Evolutionary conservation across 2,113 vertebrate genomes (phyloP).

Genomic region (Tyto alba): DNA sequence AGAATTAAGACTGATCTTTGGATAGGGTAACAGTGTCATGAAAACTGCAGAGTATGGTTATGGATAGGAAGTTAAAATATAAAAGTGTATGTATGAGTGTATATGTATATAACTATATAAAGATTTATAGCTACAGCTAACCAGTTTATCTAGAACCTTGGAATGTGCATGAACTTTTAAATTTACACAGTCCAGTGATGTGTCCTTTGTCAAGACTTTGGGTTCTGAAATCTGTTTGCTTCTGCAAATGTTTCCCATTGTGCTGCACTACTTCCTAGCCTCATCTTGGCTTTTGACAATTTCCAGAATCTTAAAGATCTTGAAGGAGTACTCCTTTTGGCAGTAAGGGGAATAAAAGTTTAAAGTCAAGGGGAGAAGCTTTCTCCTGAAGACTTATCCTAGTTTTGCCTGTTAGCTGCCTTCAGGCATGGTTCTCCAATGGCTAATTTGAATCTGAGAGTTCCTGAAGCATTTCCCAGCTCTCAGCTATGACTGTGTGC

Average conservation of each 20-base stretch:
- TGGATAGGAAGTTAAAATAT: not conserved
- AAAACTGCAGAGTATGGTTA: not conserved
- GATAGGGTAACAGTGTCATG: not conserved
- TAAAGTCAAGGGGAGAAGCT: not conserved
- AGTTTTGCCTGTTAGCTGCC: not conserved
- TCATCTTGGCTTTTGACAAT: not conserved
- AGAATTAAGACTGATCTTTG: not conserved
- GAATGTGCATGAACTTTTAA: not conserved
- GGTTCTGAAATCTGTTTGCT: not conserved
- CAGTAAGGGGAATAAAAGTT: not conserved
- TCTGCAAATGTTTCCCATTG: not conserved
- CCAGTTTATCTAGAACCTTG: not conserved
- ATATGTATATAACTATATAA: not conserved
- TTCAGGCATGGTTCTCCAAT: not conserved
- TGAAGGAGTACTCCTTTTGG: not conserved
- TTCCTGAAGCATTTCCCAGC: not conserved
- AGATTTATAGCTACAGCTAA: not conserved
- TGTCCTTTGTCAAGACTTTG: not conserved
- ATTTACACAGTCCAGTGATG: not conserved
- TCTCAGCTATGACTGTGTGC: not conserved
- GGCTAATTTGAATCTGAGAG: not conserved
- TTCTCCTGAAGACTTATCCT: not conserved
- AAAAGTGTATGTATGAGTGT: not conserved
- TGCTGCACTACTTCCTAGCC: not conserved
- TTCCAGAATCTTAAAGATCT: not conserved